Conservation (phyloP, 2,888 invertebrate species). For the Leptopterna dolabrata region DNA sequence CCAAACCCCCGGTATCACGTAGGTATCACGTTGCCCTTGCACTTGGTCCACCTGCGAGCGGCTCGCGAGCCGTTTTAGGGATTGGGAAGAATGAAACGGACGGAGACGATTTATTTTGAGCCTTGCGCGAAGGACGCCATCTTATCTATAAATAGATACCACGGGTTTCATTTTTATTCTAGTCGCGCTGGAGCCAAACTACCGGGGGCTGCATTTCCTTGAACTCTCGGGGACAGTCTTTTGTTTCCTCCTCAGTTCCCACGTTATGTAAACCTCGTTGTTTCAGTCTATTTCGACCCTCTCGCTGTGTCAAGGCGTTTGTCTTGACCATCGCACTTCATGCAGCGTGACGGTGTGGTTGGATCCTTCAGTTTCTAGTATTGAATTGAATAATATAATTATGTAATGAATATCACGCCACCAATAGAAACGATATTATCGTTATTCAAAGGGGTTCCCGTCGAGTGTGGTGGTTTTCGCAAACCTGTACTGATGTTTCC, state of each 20-base stretch:
- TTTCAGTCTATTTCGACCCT: neutral
- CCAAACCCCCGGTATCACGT: no score
- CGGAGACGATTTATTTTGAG: conserved; percentile 4
- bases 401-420: no score
- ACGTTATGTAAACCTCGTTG: conserved; percentile 8
- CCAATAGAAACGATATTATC: no score
- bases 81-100: conserved; percentile 1
- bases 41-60: neutral
- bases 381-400: no score
- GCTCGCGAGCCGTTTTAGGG: neutral
- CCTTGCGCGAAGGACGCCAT: conserved; percentile 9
- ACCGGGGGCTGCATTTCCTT: conserved; percentile 8
- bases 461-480: no score
- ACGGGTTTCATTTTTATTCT: neutral
- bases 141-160: neutral
- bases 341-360: no score
- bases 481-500: no score
- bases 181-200: neutral
- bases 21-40: neutral
- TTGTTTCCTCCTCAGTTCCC: neutral
- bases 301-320: neutral
- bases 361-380: no score
- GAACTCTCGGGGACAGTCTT: neutral
- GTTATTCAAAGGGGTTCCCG: no score
- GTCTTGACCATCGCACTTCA: no score